phyloP scores from a whole-genome alignment of 2,113 vertebrate species.

The Psittacus erithacus region DNA sequence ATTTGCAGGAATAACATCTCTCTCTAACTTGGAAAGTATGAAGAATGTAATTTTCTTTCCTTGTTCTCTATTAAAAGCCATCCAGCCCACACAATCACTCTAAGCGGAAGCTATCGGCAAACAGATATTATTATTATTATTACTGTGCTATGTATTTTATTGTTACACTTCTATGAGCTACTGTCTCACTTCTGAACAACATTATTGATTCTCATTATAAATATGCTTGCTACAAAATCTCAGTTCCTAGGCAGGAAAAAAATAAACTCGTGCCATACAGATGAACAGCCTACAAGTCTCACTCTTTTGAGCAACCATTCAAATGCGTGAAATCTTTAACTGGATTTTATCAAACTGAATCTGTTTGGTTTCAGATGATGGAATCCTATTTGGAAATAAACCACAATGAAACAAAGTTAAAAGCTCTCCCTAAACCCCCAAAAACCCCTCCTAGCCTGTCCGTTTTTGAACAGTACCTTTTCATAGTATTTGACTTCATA shows the following conservation, averaged over 20 bases:
- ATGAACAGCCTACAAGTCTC: not conserved
- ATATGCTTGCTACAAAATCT: slow-evolving; percentile 14
- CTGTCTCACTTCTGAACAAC: slow-evolving; percentile 56
- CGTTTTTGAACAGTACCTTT: slow-evolving; percentile 82
- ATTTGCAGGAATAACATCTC: slow-evolving; percentile 71
- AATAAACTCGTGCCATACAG: not conserved
- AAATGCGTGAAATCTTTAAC: slow-evolving; percentile 60
- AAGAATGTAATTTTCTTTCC: slow-evolving; percentile 74
- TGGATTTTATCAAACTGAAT: slow-evolving; percentile 57
- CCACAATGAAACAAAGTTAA: not conserved
- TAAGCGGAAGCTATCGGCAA: slow-evolving; percentile 68
- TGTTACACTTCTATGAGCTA: slow-evolving; percentile 59
- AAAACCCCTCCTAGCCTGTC: not conserved
- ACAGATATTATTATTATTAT: slow-evolving; percentile 67
- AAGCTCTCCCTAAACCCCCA: not conserved
- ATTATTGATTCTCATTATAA: slow-evolving; percentile 67
- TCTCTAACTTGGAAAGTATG: slow-evolving; percentile 59
- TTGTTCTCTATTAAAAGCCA: slow-evolving; percentile 72
- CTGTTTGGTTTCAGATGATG: slow-evolving; percentile 22
- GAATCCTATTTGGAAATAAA: not conserved
- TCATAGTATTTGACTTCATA: slow-evolving; percentile 99
- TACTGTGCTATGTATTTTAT: slow-evolving; percentile 51
- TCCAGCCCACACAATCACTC: slow-evolving; percentile 64
- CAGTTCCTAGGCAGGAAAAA: slow-evolving; percentile 36
- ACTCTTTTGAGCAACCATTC: slow-evolving; percentile 30